Conservation (phyloP, 2,797 vertebrate genomes). For the Trachurus trachurus region DNA sequence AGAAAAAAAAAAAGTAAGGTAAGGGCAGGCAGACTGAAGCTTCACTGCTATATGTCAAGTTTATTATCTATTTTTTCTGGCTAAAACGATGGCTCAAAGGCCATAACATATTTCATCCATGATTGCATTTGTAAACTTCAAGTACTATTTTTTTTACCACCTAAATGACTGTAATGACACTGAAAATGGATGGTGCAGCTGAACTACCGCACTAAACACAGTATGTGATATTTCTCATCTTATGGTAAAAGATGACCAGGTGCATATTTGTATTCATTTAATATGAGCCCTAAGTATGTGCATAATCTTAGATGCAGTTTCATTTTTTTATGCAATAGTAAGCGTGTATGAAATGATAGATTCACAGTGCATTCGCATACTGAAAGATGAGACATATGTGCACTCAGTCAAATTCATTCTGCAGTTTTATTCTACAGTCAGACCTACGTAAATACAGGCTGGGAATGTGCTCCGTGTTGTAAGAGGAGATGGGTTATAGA, state of each 20-base stretch:
- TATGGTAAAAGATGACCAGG: neutral
- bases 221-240: neutral
- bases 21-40: conserved; percentile 11
- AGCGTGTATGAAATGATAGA: neutral
- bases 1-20: neutral
- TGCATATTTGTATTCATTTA: neutral
- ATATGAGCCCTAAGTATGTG: neutral
- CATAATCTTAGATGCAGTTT: neutral
- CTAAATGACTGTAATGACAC: neutral
- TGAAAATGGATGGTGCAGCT: conserved; percentile 12
- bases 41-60: conserved; percentile 32
- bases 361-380: neutral
- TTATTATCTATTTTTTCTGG: conserved; percentile 22
- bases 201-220: conserved; percentile 21
- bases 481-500: too few species aligned
- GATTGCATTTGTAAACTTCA: conserved; percentile 37
- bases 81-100: conserved; percentile 40
- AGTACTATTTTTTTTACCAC: neutral
- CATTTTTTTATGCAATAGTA: neutral
- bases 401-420: neutral
- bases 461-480: neutral
- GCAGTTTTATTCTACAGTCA: neutral
- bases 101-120: conserved; percentile 28
- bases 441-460: neutral
- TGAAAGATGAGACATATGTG: too few species aligned